A percentile compares a stretch with the other conserved stretches of the same genome.
These are phyloP conservation scores for Ypsolopha scabrella DNA, from an alignment of 2,888 invertebrate species.

Conservation along the genomic window DNA sequence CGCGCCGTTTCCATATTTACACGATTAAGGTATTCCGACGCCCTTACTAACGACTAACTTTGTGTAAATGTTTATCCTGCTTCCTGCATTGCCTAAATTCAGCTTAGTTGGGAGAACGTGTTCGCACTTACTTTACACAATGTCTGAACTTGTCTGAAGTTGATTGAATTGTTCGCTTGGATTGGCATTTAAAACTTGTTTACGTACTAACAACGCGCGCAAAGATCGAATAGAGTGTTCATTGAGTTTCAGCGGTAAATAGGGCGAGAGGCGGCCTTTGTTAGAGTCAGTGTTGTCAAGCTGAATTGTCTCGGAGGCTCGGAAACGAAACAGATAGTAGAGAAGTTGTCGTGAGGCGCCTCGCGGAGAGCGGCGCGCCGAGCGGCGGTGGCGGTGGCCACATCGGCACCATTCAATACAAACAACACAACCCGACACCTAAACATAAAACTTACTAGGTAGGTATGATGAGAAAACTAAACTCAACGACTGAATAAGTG, in stretches of 20 bases:
- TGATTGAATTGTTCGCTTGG: no score
- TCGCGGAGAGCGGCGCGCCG: no score
- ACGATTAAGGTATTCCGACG: conserved; percentile 41
- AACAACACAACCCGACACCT: not conserved
- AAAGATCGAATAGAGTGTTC: not conserved
- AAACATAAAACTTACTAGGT: no score
- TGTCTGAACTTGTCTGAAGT: no score
- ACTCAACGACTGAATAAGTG: no score
- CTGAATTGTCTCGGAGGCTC: conserved; percentile 63
- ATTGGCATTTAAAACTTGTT: not conserved
- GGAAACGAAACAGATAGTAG: conserved; percentile 64
- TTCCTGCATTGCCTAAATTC: conserved; percentile 17
- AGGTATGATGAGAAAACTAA: no score
- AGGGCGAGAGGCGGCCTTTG: conserved; percentile 50
- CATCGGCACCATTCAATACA: conserved; percentile 58
- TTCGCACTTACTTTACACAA: not conserved
- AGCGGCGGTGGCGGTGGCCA: conserved; percentile 16
- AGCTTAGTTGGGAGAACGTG: not conserved
- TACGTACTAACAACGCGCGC: not conserved
- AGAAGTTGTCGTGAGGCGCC: conserved; percentile 48
- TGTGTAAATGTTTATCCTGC: conserved; percentile 32
- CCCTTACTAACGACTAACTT: conserved; percentile 32
- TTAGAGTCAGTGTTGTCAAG: conserved; percentile 60
- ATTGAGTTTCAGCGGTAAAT: conserved; percentile 42
- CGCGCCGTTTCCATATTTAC: conserved; percentile 42